A percentile compares a stretch with the other conserved stretches of the same genome.
Evolutionary conservation across 2,113 vertebrate species (phyloP).

Genomic region (Cathartes aura): DNA sequence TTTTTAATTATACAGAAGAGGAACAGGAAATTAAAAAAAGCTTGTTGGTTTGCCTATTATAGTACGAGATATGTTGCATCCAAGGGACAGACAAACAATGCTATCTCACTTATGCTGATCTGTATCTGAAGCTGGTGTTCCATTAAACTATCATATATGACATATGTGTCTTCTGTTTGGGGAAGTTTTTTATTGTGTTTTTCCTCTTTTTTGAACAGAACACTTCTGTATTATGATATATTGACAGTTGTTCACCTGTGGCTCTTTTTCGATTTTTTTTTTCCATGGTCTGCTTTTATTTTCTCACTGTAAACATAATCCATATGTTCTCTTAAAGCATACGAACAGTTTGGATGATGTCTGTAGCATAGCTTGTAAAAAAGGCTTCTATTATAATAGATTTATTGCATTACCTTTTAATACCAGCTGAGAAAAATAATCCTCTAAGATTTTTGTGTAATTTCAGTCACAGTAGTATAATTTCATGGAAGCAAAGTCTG

Average conservation of each 20-base stretch:
- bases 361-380: not conserved
- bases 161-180: not conserved
- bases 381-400: not conserved
- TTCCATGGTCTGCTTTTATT: not conserved
- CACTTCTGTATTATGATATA: not conserved
- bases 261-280: not conserved
- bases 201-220: not conserved
- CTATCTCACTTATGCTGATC: not conserved
- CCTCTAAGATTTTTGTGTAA: not conserved
- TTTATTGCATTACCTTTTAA: not conserved
- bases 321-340: not conserved
- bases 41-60: not conserved
- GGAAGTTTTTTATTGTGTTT: not conserved
- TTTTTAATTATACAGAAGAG: conserved; percentile 42
- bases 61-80: not conserved
- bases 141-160: not conserved
- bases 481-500: not conserved
- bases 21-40: conserved; percentile 58
- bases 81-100: not conserved
- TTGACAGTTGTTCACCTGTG: not conserved
- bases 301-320: not conserved
- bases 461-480: not conserved
- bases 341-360: not conserved
- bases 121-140: not conserved
- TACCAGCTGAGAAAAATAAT: not conserved